Evolutionary conservation across 2,113 vertebrate genomes (phyloP).

Genomic region (Saimiri boliviensis): DNA sequence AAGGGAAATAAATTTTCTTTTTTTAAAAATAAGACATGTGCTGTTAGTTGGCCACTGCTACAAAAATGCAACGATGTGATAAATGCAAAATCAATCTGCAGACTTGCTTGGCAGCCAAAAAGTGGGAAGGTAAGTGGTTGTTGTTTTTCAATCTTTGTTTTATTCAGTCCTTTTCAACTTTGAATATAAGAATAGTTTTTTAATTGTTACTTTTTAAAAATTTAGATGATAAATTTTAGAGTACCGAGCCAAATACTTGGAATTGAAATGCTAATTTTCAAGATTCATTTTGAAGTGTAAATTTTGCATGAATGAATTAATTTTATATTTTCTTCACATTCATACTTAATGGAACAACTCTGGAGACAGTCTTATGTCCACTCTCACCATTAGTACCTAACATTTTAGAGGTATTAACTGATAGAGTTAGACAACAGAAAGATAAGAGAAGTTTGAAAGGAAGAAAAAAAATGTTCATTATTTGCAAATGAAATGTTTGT

Average conservation of each 20-base stretch:
- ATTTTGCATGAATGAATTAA: slow-evolving; percentile 18
- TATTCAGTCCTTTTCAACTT: slow-evolving; percentile 41
- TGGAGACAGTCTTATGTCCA: neutral
- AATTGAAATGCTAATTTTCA: slow-evolving; percentile 25
- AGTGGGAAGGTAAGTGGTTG: slow-evolving; percentile 87
- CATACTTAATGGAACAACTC: neutral
- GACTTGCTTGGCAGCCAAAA: slow-evolving; percentile 93
- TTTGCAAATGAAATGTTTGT: neutral
- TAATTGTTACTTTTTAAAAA: neutral
- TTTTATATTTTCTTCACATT: slow-evolving; percentile 21
- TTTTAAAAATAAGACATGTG: slow-evolving; percentile 85
- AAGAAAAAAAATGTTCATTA: neutral
- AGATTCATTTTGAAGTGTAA: neutral
- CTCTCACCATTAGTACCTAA: neutral
- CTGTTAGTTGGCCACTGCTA: slow-evolving; percentile 89
- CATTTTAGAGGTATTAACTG: slow-evolving; percentile 2
- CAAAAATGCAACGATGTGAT: slow-evolving; percentile 93
- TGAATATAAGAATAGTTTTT: slow-evolving; percentile 15
- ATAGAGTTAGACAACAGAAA: neutral
- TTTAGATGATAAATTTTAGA: slow-evolving; percentile 42
- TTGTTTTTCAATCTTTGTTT: slow-evolving; percentile 21
- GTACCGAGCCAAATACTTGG: neutral
- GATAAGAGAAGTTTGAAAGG: neutral
- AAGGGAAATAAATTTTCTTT: slow-evolving; percentile 34
- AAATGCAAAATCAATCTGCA: slow-evolving; percentile 94